Evolutionary conservation across 2,113 vertebrate species (phyloP).

Genomic region (Phaethon lepturus): DNA sequence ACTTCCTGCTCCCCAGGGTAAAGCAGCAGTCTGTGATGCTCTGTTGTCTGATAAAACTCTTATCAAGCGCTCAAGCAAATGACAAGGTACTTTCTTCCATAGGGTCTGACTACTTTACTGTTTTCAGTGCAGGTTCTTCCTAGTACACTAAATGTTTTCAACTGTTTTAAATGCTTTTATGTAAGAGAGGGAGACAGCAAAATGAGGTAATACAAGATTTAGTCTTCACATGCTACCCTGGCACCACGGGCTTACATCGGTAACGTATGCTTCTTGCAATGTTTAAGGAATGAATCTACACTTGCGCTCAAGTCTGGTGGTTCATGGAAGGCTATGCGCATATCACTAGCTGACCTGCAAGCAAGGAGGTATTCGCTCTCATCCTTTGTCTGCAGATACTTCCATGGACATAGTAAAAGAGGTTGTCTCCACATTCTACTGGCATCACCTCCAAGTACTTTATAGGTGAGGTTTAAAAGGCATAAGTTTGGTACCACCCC

Average conservation of each 20-base stretch:
- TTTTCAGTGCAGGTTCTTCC: background rate
- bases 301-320: background rate
- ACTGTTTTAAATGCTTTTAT: background rate
- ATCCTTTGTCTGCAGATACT: slow-evolving; percentile 85
- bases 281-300: too few relatives aligned
- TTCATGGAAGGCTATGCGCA: fast-evolving
- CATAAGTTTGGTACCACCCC: background rate
- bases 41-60: background rate
- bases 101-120: background rate
- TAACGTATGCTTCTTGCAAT: fast-evolving
- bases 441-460: slow-evolving; percentile 79
- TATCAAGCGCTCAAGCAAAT: fast-evolving
- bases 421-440: slow-evolving; percentile 84
- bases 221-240: background rate
- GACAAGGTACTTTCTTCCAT: background rate
- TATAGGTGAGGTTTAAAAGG: background rate
- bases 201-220: background rate
- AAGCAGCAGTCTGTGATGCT: background rate
- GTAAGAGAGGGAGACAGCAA: background rate
- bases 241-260: background rate
- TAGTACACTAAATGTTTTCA: background rate
- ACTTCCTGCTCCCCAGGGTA: background rate
- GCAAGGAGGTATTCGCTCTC: slow-evolving; percentile 78
- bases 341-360: too few relatives aligned
- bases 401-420: slow-evolving; percentile 87